phyloP scores from a whole-genome alignment of 2,888 invertebrate species.

The Tiliacea citrago region DNA sequence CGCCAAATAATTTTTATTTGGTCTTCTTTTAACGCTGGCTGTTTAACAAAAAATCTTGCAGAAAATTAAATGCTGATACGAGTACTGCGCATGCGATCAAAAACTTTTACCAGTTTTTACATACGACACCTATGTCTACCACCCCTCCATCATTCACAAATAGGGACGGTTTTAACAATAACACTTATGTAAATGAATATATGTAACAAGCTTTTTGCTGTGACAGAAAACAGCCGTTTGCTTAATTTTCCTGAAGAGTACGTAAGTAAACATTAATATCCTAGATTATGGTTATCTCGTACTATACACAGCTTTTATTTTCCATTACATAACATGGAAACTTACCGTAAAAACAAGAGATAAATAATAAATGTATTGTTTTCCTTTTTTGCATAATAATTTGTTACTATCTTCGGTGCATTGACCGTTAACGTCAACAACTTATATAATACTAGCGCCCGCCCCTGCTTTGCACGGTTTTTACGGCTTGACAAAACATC shows the following conservation, averaged over 20 bases:
- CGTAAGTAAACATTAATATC: neutral
- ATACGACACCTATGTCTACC: no score
- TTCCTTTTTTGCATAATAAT: constrained; percentile 32
- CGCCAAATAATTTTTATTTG: constrained; percentile 15
- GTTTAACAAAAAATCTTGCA: neutral
- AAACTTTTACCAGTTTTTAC: no score
- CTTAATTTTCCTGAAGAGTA: neutral
- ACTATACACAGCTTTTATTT: constrained; percentile 3
- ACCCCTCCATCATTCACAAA: no score
- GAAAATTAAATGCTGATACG: neutral
- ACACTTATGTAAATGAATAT: neutral
- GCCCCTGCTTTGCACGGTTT: neutral
- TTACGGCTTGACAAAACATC: neutral
- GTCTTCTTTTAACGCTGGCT: neutral
- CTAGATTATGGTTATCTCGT: constrained; percentile 8
- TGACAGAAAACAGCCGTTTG: neutral
- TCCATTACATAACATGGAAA: constrained; percentile 26
- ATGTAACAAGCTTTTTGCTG: neutral
- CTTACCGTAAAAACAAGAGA: constrained; percentile 27
- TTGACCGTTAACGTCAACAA: constrained; percentile 56
- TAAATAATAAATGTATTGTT: constrained; percentile 28
- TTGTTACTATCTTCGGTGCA: constrained; percentile 45
- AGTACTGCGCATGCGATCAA: neutral
- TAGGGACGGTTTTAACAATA: no score
- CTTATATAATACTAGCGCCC: neutral